Evolutionary conservation across 1,140 invertebrate genomes (phyloP).

Genomic region (Thaumetopoea pityocampa): DNA sequence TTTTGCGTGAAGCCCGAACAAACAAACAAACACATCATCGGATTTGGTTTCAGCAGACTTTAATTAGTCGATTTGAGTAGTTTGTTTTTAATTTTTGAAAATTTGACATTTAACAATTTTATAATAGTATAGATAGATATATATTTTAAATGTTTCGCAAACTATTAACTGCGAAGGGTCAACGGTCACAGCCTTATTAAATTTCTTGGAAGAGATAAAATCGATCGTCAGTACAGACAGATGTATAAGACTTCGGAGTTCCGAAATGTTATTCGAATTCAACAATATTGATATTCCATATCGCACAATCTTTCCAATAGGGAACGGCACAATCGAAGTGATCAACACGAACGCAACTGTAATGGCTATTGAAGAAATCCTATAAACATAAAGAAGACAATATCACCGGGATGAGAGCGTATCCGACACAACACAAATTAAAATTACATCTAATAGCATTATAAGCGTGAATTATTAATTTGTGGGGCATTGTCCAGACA

Average conservation of each 20-base stretch:
- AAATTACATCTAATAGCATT: constrained; percentile 58
- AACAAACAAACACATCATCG: too few relatives aligned
- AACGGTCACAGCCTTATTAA: constrained; percentile 22
- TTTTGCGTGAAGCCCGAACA: too few relatives aligned
- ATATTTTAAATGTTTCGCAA: constrained; percentile 16
- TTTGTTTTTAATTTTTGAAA: too few relatives aligned
- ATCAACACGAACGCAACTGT: constrained; percentile 46
- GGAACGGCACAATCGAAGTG: constrained; percentile 26
- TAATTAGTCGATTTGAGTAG: too few relatives aligned
- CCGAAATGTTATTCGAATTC: constrained; percentile 39
- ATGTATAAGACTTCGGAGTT: constrained; percentile 16
- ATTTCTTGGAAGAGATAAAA: constrained; percentile 19
- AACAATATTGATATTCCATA: constrained; percentile 34
- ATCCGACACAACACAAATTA: constrained; percentile 61
- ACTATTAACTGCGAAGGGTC: constrained; percentile 9
- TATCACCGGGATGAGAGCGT: constrained; percentile 37
- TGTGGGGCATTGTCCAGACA: constrained; percentile 50
- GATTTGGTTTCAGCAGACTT: too few relatives aligned
- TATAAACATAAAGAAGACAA: constrained; percentile 37
- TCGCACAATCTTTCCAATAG: constrained; percentile 29
- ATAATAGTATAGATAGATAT: too few relatives aligned
- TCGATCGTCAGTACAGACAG: constrained; percentile 19
- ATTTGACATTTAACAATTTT: too few relatives aligned
- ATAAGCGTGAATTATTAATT: constrained; percentile 70
- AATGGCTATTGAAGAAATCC: constrained; percentile 42